Percentiles rank a stretch among this genome's conserved stretches.
Evolutionary conservation across 2,113 vertebrate genomes (phyloP).

Genomic region (Syngnathoides biaculeatus): DNA sequence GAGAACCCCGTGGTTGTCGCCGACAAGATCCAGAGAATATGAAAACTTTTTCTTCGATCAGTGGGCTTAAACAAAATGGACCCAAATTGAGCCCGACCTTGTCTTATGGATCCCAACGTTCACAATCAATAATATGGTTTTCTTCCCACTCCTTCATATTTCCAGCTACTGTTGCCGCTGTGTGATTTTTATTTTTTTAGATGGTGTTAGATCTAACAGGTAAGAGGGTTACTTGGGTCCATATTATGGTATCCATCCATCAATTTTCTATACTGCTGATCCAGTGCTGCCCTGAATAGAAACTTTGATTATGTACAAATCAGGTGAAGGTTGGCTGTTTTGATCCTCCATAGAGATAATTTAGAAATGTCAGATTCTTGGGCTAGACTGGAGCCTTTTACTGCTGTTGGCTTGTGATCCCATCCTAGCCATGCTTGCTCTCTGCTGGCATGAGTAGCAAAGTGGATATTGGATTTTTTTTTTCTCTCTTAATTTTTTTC

Average conservation of each 20-base stretch:
- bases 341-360: neutral
- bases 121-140: slow-evolving; percentile 2
- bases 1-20: slow-evolving; percentile 84
- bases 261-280: neutral
- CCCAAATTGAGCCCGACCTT: slow-evolving; percentile 39
- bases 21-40: slow-evolving; percentile 91
- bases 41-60: slow-evolving; percentile 52
- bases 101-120: slow-evolving; percentile 44
- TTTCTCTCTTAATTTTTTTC: no score
- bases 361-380: neutral
- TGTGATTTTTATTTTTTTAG: slow-evolving; percentile 26
- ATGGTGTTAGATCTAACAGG: slow-evolving; percentile 5
- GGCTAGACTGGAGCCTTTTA: slow-evolving; percentile 43
- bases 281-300: no score
- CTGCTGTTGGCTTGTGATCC: slow-evolving; percentile 35
- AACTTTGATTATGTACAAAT: neutral
- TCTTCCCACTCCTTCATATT: slow-evolving; percentile 23
- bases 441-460: slow-evolving; percentile 75
- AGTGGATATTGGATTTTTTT: slow-evolving; percentile 15
- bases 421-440: slow-evolving; percentile 51
- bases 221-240: neutral
- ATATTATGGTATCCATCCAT: neutral
- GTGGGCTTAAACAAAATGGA: slow-evolving; percentile 35
- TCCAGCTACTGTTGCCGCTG: slow-evolving; percentile 37
- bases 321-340: slow-evolving; percentile 9